A percentile compares a stretch with the other conserved stretches of the same genome.
phyloP scores from a whole-genome alignment of 1,140 invertebrate genomes.

The Gonatopus flavifemur region DNA sequence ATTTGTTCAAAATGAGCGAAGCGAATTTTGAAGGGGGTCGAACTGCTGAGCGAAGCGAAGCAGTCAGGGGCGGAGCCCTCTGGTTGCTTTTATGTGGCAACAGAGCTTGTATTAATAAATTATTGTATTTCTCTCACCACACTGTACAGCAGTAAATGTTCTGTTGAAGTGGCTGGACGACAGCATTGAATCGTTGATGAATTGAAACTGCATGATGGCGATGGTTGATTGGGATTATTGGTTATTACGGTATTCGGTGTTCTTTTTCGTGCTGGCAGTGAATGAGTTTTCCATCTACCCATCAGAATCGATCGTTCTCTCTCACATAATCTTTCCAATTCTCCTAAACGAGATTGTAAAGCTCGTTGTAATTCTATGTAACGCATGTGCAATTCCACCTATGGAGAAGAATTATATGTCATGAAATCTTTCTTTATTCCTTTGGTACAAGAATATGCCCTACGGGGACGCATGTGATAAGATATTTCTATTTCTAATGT shows the following conservation, averaged over 20 bases:
- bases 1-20: no score
- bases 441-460: no score
- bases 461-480: no score
- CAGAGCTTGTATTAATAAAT: no score
- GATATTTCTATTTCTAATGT: no score
- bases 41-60: no score
- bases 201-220: conserved; percentile 56
- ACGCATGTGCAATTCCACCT: conserved; percentile 86
- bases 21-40: no score
- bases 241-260: conserved; percentile 40
- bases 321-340: conserved; percentile 80
- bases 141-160: conserved; percentile 52
- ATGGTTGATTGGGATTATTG: conserved; percentile 50
- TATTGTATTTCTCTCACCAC: conserved; percentile 46
- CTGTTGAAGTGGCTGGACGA: conserved; percentile 50
- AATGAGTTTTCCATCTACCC: conserved; percentile 86
- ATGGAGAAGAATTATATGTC: conserved; percentile 15
- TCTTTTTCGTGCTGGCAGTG: conserved; percentile 79
- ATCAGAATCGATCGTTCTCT: conserved; percentile 81
- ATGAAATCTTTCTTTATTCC: no score
- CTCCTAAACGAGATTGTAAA: conserved; percentile 82
- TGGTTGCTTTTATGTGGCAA: no score
- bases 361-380: conserved; percentile 86
- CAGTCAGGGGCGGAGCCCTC: no score
- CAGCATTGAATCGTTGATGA: conserved; percentile 48